Conservation (phyloP, 2,797 vertebrate genomes). For the Notoglanidium macrostoma region DNA sequence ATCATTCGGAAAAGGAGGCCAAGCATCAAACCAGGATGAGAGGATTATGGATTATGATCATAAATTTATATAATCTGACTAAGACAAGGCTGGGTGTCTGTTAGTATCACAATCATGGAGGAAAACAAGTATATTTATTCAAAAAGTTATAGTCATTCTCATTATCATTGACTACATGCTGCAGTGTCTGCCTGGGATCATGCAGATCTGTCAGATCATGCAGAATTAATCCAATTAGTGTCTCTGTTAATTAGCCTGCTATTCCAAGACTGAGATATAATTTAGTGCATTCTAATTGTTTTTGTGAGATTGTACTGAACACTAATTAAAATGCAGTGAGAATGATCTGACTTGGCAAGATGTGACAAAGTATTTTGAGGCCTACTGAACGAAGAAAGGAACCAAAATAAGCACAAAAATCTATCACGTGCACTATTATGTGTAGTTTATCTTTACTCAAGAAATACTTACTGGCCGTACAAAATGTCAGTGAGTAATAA, state of each 20-base stretch:
- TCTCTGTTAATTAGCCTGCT: conserved; percentile 58
- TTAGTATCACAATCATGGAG: conserved; percentile 19
- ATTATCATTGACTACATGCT: conserved; percentile 49
- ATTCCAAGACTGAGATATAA: conserved; percentile 60
- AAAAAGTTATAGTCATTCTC: conserved; percentile 41
- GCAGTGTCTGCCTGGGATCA: conserved; percentile 49
- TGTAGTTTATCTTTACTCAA: conserved; percentile 14
- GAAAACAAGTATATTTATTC: conserved; percentile 25
- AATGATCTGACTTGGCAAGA: conserved; percentile 53
- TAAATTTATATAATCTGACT: conserved; percentile 9
- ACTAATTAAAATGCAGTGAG: conserved; percentile 59
- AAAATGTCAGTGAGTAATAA: not conserved
- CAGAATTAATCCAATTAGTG: conserved; percentile 61
- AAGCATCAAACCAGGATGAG: not conserved
- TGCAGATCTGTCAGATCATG: conserved; percentile 49
- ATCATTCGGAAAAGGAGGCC: not conserved
- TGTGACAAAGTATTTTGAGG: conserved; percentile 48
- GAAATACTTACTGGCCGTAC: not conserved
- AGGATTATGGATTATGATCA: not conserved
- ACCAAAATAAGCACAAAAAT: not conserved
- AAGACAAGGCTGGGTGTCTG: not conserved
- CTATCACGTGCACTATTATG: not conserved
- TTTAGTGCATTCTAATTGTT: conserved; percentile 58
- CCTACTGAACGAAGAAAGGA: conserved; percentile 7
- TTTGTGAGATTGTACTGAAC: conserved; percentile 56